Conservation (phyloP, 2,888 invertebrate genomes). For the Masnerella sp. region DNA sequence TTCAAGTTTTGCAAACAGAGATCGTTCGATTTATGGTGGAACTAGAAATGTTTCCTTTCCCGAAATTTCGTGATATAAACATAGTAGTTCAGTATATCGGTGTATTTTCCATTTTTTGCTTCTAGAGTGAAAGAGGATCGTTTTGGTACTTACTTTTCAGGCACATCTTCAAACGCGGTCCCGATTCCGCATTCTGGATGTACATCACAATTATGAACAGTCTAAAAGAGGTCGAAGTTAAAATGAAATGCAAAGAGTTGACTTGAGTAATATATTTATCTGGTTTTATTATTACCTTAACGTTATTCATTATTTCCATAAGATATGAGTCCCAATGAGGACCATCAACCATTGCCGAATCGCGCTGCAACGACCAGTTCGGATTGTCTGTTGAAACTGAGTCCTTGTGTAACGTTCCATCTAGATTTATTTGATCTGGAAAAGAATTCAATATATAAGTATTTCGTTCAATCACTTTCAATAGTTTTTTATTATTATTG, state of each 20-base stretch:
- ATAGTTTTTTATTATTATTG: neutral
- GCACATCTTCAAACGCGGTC: constrained; percentile 79
- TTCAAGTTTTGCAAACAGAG: constrained; percentile 17
- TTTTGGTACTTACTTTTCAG: constrained; percentile 74
- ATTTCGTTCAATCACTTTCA: neutral
- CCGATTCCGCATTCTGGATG: constrained; percentile 80
- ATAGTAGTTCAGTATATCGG: constrained; percentile 1
- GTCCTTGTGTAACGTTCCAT: constrained; percentile 73
- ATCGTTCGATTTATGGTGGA: constrained; percentile 43
- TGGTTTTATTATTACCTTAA: constrained; percentile 77
- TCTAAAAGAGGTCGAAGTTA: constrained; percentile 65
- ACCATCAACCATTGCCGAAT: constrained; percentile 74
- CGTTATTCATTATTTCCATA: constrained; percentile 86
- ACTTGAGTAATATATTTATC: neutral
- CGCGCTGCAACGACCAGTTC: constrained; percentile 81
- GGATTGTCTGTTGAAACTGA: constrained; percentile 69
- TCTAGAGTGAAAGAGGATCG: constrained; percentile 8
- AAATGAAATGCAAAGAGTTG: too few relatives aligned
- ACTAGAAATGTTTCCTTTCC: constrained; percentile 63
- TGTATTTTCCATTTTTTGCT: neutral
- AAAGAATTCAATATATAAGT: neutral
- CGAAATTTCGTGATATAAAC: constrained; percentile 39
- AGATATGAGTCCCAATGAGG: constrained; percentile 86
- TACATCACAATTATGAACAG: constrained; percentile 79
- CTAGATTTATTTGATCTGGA: constrained; percentile 75